Percentiles rank a stretch among this genome's conserved stretches.
phyloP scores from a whole-genome alignment of 1,140 invertebrate genomes.

The Drosophila micromelanica region DNA sequence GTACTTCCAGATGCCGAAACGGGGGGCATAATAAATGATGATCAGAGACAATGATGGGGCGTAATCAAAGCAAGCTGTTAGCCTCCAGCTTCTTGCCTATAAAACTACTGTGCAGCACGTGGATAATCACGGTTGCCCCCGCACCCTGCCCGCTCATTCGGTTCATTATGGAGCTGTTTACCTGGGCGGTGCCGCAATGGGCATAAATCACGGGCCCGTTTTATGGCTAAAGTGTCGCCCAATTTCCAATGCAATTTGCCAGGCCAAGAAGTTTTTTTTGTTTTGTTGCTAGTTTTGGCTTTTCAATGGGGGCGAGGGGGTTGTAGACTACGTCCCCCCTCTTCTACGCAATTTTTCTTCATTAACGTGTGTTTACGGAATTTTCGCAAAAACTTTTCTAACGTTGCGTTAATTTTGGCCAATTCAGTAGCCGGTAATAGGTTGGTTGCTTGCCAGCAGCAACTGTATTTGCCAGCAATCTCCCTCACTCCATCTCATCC shows the following conservation, averaged over 20 bases:
- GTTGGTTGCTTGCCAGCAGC: constrained; percentile 29
- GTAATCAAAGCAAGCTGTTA: constrained; percentile 63
- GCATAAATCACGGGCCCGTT: constrained; percentile 73
- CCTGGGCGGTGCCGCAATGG: constrained; percentile 69
- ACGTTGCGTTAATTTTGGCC: constrained; percentile 78
- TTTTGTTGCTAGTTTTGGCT: constrained; percentile 14
- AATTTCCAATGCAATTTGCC: constrained; percentile 60
- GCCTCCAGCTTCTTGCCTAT: constrained; percentile 26
- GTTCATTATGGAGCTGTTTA: constrained; percentile 76
- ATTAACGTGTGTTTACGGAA: constrained; percentile 80
- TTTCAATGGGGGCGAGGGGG: constrained; percentile 7
- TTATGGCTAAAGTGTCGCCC: constrained; percentile 78
- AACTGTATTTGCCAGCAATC: constrained; percentile 32
- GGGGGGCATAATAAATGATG: constrained; percentile 66
- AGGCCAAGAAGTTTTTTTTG: constrained; percentile 41
- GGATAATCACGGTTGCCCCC: constrained; percentile 31
- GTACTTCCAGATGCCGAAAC: neutral
- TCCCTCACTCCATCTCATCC: neutral
- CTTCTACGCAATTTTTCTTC: constrained; percentile 69
- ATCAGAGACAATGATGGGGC: constrained; percentile 42
- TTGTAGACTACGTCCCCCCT: neutral
- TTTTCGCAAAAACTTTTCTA: constrained; percentile 74
- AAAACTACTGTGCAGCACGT: constrained; percentile 20
- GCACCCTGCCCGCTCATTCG: constrained; percentile 10
- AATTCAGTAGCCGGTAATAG: constrained; percentile 50